Evolutionary conservation across 1,140 invertebrate species (phyloP).

Genomic region (Drosophila miranda): DNA sequence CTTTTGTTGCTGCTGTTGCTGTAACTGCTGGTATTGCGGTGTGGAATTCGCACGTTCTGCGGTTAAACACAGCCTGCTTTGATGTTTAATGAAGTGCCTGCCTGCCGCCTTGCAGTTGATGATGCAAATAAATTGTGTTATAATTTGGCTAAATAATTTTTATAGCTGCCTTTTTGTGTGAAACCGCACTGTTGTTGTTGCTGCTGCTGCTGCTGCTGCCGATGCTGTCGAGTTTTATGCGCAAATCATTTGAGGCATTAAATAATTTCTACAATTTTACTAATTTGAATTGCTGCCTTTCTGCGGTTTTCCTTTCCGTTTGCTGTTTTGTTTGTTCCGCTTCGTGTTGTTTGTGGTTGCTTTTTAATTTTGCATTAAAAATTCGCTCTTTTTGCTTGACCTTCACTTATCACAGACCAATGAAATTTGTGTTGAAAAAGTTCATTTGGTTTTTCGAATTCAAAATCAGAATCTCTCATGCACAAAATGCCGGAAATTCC

Average conservation of each 20-base stretch:
- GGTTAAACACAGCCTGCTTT: conserved; percentile 72
- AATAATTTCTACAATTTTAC: conserved; percentile 76
- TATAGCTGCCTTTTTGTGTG: conserved; percentile 47
- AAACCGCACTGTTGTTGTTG: conserved; percentile 49
- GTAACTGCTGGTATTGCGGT: conserved; percentile 34
- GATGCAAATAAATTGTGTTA: conserved; percentile 71
- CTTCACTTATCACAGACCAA: conserved; percentile 82
- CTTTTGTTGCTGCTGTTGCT: conserved; percentile 26
- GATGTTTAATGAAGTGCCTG: conserved; percentile 74
- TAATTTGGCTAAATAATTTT: conserved; percentile 69
- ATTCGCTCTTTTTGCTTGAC: conserved; percentile 53
- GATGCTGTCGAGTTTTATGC: conserved; percentile 43
- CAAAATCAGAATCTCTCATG: conserved; percentile 10
- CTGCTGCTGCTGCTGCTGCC: conserved; percentile 20
- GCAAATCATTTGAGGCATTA: conserved; percentile 70
- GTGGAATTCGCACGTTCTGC: conserved; percentile 62
- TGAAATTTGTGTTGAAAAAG: conserved; percentile 62
- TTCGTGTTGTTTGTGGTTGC: conserved; percentile 44
- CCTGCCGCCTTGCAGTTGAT: conserved; percentile 61
- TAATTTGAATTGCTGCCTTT: conserved; percentile 70
- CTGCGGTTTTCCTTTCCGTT: conserved; percentile 58
- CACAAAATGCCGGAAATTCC: conserved; percentile 23
- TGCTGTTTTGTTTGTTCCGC: conserved; percentile 24
- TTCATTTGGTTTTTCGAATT: conserved; percentile 51
- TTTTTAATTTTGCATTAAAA: conserved; percentile 44